Evolutionary conservation across 2,888 invertebrate genomes (phyloP).

Genomic region (Stenurella melanura): DNA sequence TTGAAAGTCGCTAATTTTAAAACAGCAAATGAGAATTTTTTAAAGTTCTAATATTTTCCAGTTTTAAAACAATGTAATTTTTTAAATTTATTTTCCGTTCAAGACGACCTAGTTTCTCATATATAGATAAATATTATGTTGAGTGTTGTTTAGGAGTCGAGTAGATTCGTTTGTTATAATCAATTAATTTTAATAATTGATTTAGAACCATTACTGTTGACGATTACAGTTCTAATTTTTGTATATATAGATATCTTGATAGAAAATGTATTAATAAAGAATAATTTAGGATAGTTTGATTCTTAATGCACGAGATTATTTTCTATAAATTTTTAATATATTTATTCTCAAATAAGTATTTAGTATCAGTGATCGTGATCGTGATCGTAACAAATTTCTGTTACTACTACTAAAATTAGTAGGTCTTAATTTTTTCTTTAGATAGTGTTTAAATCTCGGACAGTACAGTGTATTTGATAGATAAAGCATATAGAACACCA

Average conservation of each 20-base stretch:
- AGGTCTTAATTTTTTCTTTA: background rate
- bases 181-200: conserved; percentile 1
- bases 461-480: too few species aligned
- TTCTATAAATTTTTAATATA: background rate
- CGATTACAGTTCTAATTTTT: background rate
- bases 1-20: too few species aligned
- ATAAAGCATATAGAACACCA: too few species aligned
- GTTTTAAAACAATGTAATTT: too few species aligned
- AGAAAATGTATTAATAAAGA: background rate
- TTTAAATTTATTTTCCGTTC: too few species aligned
- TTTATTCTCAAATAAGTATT: background rate
- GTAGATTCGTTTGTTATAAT: background rate
- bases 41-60: too few species aligned
- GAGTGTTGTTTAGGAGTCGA: background rate
- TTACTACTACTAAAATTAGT: background rate
- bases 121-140: too few species aligned
- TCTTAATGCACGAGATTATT: background rate
- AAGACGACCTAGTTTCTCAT: too few species aligned
- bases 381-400: background rate
- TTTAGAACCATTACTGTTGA: background rate
- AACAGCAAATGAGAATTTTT: too few species aligned
- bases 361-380: too few species aligned
- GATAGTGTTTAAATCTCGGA: background rate
- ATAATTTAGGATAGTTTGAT: background rate
- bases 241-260: background rate